Evolutionary conservation across 2,113 vertebrate species (phyloP), one percentile per base, ranked within the genome.

Genomic region (Macheiramphus alcinus): DNA sequence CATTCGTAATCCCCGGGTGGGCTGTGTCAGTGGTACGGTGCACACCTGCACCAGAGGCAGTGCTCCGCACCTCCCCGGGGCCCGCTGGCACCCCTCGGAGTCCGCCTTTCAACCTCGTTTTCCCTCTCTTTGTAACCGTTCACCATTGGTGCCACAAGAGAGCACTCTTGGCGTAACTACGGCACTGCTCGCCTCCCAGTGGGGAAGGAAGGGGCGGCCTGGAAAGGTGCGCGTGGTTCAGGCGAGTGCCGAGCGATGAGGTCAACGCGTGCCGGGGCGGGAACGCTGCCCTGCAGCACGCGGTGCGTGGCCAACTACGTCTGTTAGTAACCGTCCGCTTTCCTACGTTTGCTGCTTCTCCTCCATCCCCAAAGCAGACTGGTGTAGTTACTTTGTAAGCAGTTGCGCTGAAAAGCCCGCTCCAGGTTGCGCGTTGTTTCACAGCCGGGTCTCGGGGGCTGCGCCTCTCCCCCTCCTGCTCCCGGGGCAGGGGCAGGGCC

Each of bases 241-340:
- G 47, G 29, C 14, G 25, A 16, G 32, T 7, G 53, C 22, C 27
- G 5, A 14, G 3, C 18, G 42, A 7, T 9, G 52, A 21, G 12
- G 22, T 19, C 22, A 10, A 21, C 6, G 16, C 6, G 15, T 11
- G 43, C 26, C n/a, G 12, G 45, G 29, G 11, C 38, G 8, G 17
- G 23, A 29, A 16, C 13, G 52, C 29, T 7, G 36, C 16, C n/a
- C 38, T 3, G 48, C 13, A 9, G 22, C 27, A 10, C 26, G 10
- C 8, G 11, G 9, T 4, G n/a, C 21, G 1, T 0, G 16, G 6
- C 26, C 1, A 27, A 10, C 56, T 6, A 1, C 32, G 0, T 0
- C 12, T 6, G 36, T 17, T 11, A 23, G 29, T 8, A 1, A 2
- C 1, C 1, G 23, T 1, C 36, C 4, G 5, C 0, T 8, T 43